A percentile compares a stretch with the other conserved stretches of the same genome.
Conservation (phyloP, 1,140 invertebrate species). For the Homarus americanus region DNA sequence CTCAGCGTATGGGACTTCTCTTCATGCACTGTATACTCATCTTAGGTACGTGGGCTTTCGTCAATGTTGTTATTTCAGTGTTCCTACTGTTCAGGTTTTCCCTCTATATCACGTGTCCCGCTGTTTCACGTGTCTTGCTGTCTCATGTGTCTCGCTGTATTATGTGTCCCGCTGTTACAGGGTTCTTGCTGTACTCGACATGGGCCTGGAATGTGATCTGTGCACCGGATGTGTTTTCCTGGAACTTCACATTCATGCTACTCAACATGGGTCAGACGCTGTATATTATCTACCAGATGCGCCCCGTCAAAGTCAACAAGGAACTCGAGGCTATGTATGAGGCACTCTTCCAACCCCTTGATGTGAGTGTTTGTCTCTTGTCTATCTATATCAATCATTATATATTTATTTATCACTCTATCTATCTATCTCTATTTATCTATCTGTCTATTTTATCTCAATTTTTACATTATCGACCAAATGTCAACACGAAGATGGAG, state of each 20-base stretch:
- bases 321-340: slow-evolving; percentile 92
- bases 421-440: neutral
- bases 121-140: too few species aligned
- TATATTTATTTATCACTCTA: too few species aligned
- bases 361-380: too few species aligned
- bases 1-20: slow-evolving; percentile 86
- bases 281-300: slow-evolving; percentile 89
- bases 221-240: slow-evolving; percentile 92
- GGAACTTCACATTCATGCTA: slow-evolving; percentile 92
- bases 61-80: too few species aligned
- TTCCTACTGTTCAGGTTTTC: too few species aligned
- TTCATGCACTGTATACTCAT: slow-evolving; percentile 90
- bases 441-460: neutral
- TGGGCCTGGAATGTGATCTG: slow-evolving; percentile 95
- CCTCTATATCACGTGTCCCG: too few species aligned
- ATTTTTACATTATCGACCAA: neutral
- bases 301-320: slow-evolving; percentile 90
- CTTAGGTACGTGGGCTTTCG: slow-evolving; percentile 86
- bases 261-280: slow-evolving; percentile 89
- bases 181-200: slow-evolving; percentile 88
- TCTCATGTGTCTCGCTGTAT: neutral
- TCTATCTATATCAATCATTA: neutral
- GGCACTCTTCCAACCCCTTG: slow-evolving; percentile 89
- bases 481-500: too few species aligned
- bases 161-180: slow-evolving; percentile 79